These are phyloP conservation scores for Jacana jacana DNA, from an alignment of 2,113 vertebrate species.

Conservation along the genomic window DNA sequence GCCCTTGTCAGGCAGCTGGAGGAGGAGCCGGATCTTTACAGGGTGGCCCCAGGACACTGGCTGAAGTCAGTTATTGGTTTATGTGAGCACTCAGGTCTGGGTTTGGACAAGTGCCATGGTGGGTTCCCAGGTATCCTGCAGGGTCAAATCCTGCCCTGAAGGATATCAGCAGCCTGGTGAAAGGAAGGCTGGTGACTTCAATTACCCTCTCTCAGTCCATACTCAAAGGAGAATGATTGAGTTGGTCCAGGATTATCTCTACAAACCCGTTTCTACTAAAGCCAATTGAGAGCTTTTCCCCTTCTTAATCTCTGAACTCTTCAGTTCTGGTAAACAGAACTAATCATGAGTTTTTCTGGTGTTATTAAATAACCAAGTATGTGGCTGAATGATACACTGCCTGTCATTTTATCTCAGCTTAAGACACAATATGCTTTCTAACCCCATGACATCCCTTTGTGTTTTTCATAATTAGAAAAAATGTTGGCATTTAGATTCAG, in stretches of 20 bases:
- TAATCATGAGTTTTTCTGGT: neutral
- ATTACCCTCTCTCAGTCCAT: neutral
- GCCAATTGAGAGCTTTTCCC: neutral
- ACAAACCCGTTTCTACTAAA: neutral
- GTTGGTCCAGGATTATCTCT: neutral
- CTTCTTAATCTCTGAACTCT: neutral
- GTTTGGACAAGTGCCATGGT: neutral
- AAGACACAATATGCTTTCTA: conserved; percentile 15
- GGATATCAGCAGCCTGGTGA: neutral
- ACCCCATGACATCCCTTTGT: conserved; percentile 37
- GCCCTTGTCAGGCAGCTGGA: neutral
- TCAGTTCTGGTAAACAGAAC: neutral
- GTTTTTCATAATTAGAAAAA: conserved; percentile 46
- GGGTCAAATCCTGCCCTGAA: neutral
- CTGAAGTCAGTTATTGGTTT: neutral
- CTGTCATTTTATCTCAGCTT: conserved; percentile 28
- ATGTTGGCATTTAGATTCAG: conserved; percentile 38
- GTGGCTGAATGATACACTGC: neutral
- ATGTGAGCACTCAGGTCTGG: no score
- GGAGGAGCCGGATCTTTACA: neutral
- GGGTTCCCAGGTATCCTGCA: neutral
- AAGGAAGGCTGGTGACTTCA: neutral
- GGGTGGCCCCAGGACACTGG: no score
- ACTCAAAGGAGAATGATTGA: neutral
- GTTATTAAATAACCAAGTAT: neutral